These are phyloP conservation scores for Poeciliopsis gracilis DNA, from an alignment of 2,797 vertebrate genomes.

Conservation along the genomic window DNA sequence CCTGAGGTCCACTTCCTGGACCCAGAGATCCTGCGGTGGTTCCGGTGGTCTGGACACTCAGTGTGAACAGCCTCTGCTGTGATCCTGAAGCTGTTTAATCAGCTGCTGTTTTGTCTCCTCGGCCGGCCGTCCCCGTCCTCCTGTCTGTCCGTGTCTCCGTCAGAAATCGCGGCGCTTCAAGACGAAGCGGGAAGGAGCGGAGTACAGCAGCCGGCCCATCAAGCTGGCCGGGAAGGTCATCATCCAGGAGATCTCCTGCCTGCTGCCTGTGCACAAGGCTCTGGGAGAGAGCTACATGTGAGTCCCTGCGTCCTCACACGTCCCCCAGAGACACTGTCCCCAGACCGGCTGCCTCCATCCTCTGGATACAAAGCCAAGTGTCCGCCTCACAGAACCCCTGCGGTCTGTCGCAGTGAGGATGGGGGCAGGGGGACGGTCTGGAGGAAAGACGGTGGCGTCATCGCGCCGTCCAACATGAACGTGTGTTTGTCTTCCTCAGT, in stretches of 20 bases:
- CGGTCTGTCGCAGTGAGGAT: background rate
- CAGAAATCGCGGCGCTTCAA: slow-evolving; percentile 98
- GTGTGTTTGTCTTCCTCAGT: slow-evolving; percentile 67
- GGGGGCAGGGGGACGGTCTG: background rate
- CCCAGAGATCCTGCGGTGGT: background rate
- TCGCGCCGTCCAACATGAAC: background rate
- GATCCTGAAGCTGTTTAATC: slow-evolving; percentile 63
- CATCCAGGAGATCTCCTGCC: slow-evolving; percentile 94
- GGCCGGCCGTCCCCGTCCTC: slow-evolving; percentile 22
- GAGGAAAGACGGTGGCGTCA: background rate
- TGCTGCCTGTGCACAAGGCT: slow-evolving; percentile 92
- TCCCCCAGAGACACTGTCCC: background rate
- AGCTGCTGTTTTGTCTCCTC: slow-evolving; percentile 58
- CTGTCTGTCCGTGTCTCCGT: slow-evolving; percentile 17
- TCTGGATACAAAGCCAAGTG: background rate
- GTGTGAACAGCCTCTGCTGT: slow-evolving; percentile 39
- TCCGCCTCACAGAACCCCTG: background rate
- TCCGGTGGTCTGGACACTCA: slow-evolving; percentile 12
- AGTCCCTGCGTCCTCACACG: slow-evolving; percentile 51
- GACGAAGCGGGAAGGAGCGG: slow-evolving; percentile 89
- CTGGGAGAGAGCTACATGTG: slow-evolving; percentile 95
- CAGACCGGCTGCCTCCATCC: background rate
- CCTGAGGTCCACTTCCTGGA: too few relatives aligned
- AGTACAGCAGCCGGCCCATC: slow-evolving; percentile 87
- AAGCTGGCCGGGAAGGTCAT: slow-evolving; percentile 97